Percentiles rank a stretch among this genome's conserved stretches.
phyloP scores from a whole-genome alignment of 2,797 vertebrate genomes.

The Taeniopygia guttata region DNA sequence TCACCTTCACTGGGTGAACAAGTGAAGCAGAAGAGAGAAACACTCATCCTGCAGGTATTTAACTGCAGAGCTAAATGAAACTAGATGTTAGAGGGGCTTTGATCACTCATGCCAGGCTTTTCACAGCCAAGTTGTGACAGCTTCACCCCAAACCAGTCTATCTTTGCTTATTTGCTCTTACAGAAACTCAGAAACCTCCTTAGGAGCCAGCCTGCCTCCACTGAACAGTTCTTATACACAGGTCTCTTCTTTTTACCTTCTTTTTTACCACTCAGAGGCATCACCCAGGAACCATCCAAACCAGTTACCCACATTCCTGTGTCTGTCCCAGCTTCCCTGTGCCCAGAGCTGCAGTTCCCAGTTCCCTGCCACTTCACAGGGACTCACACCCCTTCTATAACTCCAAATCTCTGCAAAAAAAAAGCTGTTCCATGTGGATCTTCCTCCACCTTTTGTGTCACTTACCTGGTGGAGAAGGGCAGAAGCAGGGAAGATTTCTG shows the following conservation, averaged over 20 bases:
- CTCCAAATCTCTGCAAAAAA: background rate
- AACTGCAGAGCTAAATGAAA: background rate
- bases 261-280: background rate
- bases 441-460: background rate
- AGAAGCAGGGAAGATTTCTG: constrained; percentile 4
- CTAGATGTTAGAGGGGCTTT: background rate
- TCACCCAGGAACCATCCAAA: background rate
- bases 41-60: background rate
- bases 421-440: background rate
- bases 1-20: background rate
- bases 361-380: background rate
- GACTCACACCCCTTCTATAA: background rate
- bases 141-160: background rate
- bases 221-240: background rate
- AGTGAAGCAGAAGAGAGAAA: background rate
- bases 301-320: background rate
- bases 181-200: background rate
- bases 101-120: background rate
- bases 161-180: background rate
- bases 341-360: background rate
- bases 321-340: background rate
- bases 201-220: background rate
- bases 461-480: background rate
- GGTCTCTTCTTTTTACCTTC: background rate
- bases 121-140: background rate